phyloP scores from a whole-genome alignment of 1,140 invertebrate genomes.

The Zaprionus kolodkinae region DNA sequence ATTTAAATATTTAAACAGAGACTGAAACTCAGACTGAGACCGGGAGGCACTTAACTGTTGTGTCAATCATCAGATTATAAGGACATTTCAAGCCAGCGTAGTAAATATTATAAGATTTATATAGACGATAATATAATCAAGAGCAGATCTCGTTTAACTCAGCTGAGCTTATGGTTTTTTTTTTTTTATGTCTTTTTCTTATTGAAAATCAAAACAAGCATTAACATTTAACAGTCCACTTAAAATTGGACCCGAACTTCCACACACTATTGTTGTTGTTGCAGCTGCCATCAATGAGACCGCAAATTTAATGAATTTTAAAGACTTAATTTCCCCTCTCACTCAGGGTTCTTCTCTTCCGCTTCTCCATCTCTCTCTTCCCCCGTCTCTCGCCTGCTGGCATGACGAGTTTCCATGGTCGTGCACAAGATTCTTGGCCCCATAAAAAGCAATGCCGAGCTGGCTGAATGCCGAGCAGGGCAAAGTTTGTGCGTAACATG shows the following conservation, averaged over 20 bases:
- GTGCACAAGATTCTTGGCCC: constrained; percentile 28
- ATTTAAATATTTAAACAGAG: constrained; percentile 12
- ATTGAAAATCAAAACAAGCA: constrained; percentile 16
- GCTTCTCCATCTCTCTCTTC: not conserved
- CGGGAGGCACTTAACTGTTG: not conserved
- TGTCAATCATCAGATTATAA: not conserved
- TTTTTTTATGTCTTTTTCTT: not conserved
- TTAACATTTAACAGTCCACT: constrained; percentile 14
- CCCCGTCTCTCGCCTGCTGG: constrained; percentile 4
- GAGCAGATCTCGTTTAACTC: not conserved
- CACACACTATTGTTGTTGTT: constrained; percentile 17
- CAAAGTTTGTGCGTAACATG: constrained; percentile 81
- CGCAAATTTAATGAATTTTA: constrained; percentile 54
- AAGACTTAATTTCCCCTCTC: constrained; percentile 63
- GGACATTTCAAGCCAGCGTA: not conserved
- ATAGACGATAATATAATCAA: not conserved
- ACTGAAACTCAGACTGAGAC: not conserved
- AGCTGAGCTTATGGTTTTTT: not conserved
- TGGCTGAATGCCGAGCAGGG: constrained; percentile 40
- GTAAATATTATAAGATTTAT: not conserved
- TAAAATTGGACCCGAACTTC: constrained; percentile 5
- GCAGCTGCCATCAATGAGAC: constrained; percentile 9
- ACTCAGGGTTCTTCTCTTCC: not conserved
- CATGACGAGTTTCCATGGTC: constrained; percentile 26
- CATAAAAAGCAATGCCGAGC: constrained; percentile 57